phyloP scores from a whole-genome alignment of 2,888 invertebrate genomes.

The Tryphoninae sp. region DNA sequence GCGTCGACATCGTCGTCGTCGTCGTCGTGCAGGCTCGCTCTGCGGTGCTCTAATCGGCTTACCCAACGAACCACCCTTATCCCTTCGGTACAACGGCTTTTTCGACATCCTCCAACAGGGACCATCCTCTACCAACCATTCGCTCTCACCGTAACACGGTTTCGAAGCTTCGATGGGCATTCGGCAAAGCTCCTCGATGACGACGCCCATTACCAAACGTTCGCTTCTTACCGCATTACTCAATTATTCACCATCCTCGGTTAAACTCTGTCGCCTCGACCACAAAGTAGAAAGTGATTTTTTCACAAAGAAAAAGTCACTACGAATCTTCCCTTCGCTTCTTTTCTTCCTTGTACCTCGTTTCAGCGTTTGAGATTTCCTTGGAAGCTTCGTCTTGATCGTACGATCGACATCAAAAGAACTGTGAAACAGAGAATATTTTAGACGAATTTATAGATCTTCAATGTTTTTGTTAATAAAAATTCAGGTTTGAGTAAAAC shows the following conservation, averaged over 20 bases:
- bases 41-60: slow-evolving; percentile 80
- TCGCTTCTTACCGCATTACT: slow-evolving; percentile 8
- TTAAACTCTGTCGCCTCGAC: slow-evolving; percentile 51
- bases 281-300: not conserved
- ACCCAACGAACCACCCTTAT: slow-evolving; percentile 76
- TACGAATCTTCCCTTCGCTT: too few relatives aligned
- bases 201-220: slow-evolving; percentile 47
- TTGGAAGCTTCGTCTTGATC: too few relatives aligned
- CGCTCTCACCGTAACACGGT: not conserved
- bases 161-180: slow-evolving; percentile 46
- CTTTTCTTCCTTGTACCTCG: too few relatives aligned
- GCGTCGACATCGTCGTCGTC: slow-evolving; percentile 38
- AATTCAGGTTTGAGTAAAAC: too few relatives aligned
- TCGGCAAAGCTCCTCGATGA: slow-evolving; percentile 55
- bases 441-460: too few relatives aligned
- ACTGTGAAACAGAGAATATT: too few relatives aligned
- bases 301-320: not conserved
- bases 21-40: slow-evolving; percentile 44
- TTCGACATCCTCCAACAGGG: slow-evolving; percentile 38
- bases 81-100: slow-evolving; percentile 64
- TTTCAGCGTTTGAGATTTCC: too few relatives aligned
- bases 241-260: slow-evolving; percentile 49
- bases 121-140: slow-evolving; percentile 17
- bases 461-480: too few relatives aligned
- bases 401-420: too few relatives aligned